Evolutionary conservation across 2,888 invertebrate genomes (phyloP).

Genomic region (Erebia ligea): DNA sequence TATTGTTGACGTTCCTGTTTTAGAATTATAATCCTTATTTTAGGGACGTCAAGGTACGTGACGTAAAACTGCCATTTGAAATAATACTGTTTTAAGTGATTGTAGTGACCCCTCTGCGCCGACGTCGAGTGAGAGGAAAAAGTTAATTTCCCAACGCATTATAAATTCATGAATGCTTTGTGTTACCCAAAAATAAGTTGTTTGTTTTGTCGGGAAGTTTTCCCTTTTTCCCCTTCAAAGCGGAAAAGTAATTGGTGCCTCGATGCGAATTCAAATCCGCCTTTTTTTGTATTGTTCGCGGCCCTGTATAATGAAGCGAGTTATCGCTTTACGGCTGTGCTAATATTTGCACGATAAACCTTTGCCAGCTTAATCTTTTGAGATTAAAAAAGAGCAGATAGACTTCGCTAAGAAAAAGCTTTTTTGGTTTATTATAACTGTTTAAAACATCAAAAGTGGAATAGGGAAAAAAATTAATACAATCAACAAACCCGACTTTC

Average conservation of each 20-base stretch:
- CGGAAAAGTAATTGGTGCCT: conserved; percentile 48
- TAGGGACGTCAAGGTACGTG: too few species aligned
- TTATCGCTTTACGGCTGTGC: conserved; percentile 24
- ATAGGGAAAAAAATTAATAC: too few species aligned
- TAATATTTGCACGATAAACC: conserved; percentile 37
- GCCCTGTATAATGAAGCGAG: conserved; percentile 27
- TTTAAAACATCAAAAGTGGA: too few species aligned
- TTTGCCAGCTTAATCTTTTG: conserved; percentile 19
- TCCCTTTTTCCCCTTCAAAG: conserved; percentile 44
- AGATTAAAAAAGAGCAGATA: neutral
- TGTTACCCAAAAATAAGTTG: conserved; percentile 67
- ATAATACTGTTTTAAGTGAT: too few species aligned
- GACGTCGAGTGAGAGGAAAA: conserved; percentile 57
- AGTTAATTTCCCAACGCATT: conserved; percentile 75
- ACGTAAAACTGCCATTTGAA: too few species aligned
- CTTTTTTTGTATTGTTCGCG: conserved; percentile 38
- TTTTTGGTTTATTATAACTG: neutral
- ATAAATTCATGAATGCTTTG: conserved; percentile 79
- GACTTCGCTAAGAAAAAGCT: neutral
- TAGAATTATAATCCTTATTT: too few species aligned
- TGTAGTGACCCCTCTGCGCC: conserved; percentile 33
- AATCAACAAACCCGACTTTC: too few species aligned
- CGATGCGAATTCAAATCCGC: conserved; percentile 48
- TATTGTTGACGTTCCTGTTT: too few species aligned
- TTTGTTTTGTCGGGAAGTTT: conserved; percentile 60